These are phyloP conservation scores for Petrolisthes manimaculis DNA, from an alignment of 2,888 invertebrate genomes.

Conservation along the genomic window DNA sequence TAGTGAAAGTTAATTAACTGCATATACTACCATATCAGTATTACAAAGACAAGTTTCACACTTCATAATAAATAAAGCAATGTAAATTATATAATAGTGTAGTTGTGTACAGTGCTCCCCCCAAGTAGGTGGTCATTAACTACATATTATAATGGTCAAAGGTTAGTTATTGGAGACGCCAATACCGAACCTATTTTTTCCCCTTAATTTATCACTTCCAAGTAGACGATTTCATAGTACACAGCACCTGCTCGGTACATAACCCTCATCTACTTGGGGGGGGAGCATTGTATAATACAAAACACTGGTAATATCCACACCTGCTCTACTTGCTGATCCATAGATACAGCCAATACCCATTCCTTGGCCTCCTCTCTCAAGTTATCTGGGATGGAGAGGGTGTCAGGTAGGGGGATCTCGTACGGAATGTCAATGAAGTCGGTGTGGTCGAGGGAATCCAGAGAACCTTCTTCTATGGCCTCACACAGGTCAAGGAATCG, in stretches of 20 bases:
- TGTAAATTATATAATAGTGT: no score
- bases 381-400: constrained; percentile 77
- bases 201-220: no score
- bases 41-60: no score
- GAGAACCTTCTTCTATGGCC: constrained; percentile 86
- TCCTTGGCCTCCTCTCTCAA: constrained; percentile 90
- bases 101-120: no score
- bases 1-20: no score
- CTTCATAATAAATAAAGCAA: no score
- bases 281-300: neutral
- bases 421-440: constrained; percentile 89
- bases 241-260: no score
- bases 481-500: constrained; percentile 96
- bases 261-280: neutral
- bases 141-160: no score
- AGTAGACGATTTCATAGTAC: no score
- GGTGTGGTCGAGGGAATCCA: constrained; percentile 75
- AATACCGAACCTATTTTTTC: neutral
- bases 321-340: constrained; percentile 95
- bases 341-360: constrained; percentile 96
- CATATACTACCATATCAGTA: no score
- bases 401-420: constrained; percentile 83
- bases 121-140: no score
- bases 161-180: no score
- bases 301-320: constrained; percentile 69